Evolutionary conservation across 2,888 invertebrate genomes (phyloP).

Genomic region (Dioctria rufipes): DNA sequence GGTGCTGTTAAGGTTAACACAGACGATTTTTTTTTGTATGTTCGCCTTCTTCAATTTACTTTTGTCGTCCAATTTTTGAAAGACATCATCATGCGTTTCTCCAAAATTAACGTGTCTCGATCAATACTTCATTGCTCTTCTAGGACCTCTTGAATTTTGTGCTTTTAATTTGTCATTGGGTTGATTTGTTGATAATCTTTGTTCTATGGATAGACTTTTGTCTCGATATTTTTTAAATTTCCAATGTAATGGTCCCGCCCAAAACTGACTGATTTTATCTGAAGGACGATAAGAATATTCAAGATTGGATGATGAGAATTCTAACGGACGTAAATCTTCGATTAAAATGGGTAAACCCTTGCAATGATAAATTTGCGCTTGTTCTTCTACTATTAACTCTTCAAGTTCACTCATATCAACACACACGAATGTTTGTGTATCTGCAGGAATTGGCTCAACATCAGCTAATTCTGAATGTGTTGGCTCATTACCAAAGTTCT

Average conservation of each 20-base stretch:
- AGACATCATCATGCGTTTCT: constrained; percentile 65
- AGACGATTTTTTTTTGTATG: constrained; percentile 64
- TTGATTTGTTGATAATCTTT: constrained; percentile 1
- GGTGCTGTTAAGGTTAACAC: too few relatives aligned
- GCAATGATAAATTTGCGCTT: constrained; percentile 66
- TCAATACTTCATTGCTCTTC: constrained; percentile 61
- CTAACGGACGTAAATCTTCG: constrained; percentile 75
- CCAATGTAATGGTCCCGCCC: constrained; percentile 92
- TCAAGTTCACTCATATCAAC: constrained; percentile 71
- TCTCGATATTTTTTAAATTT: constrained; percentile 73
- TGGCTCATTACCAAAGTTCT: constrained; percentile 62
- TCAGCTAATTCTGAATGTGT: constrained; percentile 75
- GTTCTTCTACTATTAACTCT: constrained; percentile 70
- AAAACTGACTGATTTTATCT: constrained; percentile 73
- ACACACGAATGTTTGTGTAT: constrained; percentile 66
- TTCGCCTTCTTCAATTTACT: constrained; percentile 66
- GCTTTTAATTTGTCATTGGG: neutral
- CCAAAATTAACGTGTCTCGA: constrained; percentile 65
- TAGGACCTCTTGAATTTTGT: neutral
- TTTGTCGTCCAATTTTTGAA: constrained; percentile 62
- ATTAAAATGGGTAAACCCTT: constrained; percentile 71
- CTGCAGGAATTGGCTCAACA: constrained; percentile 75
- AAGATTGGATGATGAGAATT: constrained; percentile 72
- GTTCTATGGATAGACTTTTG: constrained; percentile 61
- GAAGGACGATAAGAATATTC: constrained; percentile 82